Conservation (phyloP, 2,113 vertebrate species). For the Collichthys lucidus region DNA sequence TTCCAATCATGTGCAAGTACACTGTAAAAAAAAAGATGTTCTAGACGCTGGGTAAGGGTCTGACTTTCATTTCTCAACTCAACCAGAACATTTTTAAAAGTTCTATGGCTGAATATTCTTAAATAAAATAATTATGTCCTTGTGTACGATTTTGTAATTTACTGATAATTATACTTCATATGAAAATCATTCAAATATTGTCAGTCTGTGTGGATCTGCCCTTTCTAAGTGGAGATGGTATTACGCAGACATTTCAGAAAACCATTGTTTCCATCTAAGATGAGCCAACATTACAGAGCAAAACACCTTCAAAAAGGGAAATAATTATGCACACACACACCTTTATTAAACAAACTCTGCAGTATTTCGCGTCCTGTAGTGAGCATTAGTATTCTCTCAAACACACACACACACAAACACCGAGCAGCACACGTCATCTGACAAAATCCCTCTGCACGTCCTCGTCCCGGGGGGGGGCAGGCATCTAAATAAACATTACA, state of each 20-base stretch:
- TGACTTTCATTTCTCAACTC: background rate
- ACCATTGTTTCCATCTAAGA: background rate
- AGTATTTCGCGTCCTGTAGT: constrained; percentile 25
- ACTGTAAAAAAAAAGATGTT: too few species aligned
- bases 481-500: constrained; percentile 70
- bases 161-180: background rate
- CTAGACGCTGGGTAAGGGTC: too few species aligned
- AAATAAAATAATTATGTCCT: background rate
- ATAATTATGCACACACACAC: constrained; percentile 17
- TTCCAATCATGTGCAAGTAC: background rate
- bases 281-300: background rate
- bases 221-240: background rate
- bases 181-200: too few species aligned
- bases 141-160: background rate
- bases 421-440: constrained; percentile 40
- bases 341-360: constrained; percentile 39
- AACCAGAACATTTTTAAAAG: background rate
- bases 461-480: constrained; percentile 14
- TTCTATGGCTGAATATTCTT: background rate
- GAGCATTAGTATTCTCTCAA: constrained; percentile 51
- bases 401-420: constrained; percentile 3
- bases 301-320: constrained; percentile 17
- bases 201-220: background rate
- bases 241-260: background rate
- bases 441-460: constrained; percentile 59